Conservation (phyloP, 2,888 invertebrate genomes). For the Agrenia bidenticulata region DNA sequence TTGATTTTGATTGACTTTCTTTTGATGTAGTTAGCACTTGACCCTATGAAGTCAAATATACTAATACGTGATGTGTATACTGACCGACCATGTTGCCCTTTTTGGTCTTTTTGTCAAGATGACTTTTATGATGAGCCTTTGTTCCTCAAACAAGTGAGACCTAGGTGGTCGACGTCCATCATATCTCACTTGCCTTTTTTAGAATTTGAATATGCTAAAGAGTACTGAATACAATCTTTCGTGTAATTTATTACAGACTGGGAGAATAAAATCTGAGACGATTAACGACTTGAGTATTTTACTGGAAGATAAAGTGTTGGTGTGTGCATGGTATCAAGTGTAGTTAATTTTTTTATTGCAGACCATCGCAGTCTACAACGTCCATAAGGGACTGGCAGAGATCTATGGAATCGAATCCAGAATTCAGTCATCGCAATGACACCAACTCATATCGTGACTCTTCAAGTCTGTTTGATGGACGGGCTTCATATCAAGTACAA, state of each 20-base stretch:
- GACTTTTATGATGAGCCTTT: conserved; percentile 4
- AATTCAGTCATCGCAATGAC: conserved; percentile 27
- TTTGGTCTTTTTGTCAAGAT: neutral
- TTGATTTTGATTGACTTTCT: conserved; percentile 10
- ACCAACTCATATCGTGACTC: conserved; percentile 42
- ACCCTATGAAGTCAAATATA: too few relatives aligned
- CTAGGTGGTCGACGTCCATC: conserved; percentile 7
- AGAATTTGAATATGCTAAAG: too few relatives aligned
- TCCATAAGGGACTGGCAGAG: conserved; percentile 51
- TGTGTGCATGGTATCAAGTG: neutral
- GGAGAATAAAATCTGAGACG: too few relatives aligned
- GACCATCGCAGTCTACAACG: conserved; percentile 37
- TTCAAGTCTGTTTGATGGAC: conserved; percentile 28
- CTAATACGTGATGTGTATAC: too few relatives aligned
- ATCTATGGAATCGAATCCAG: conserved; percentile 43
- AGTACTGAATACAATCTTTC: too few relatives aligned
- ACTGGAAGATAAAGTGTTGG: neutral
- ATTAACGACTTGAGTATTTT: neutral
- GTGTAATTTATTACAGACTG: too few relatives aligned
- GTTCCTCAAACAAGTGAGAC: neutral
- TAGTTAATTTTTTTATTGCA: conserved; percentile 17
- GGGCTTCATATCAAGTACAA: conserved; percentile 45
- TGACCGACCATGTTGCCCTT: too few relatives aligned
- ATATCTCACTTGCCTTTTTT: too few relatives aligned
- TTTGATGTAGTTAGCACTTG: too few relatives aligned